phyloP scores from a whole-genome alignment of 2,797 vertebrate genomes.

The Sebastes vulpes region DNA sequence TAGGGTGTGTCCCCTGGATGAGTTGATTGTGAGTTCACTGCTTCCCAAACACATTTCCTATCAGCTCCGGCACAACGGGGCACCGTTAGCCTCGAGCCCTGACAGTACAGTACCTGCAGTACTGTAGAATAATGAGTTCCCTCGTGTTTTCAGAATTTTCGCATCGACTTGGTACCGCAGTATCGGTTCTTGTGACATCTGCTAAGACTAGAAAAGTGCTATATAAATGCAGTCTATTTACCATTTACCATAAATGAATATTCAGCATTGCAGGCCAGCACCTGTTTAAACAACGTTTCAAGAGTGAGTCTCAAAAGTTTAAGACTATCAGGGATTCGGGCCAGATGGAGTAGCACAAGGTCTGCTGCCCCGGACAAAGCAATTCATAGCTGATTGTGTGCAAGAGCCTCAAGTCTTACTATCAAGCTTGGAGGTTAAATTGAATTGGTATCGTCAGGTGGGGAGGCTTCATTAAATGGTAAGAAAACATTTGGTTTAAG shows the following conservation, averaged over 20 bases:
- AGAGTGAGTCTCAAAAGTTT: not conserved
- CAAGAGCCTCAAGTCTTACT: not conserved
- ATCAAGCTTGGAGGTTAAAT: not conserved
- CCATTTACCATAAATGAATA: not conserved
- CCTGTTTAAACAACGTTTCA: not conserved
- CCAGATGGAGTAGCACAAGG: not conserved
- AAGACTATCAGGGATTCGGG: not conserved
- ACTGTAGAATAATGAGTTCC: not conserved
- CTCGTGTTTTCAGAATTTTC: not conserved
- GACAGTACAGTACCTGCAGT: not conserved
- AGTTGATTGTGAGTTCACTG: too few relatives aligned
- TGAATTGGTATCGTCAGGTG: not conserved
- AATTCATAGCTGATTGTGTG: not conserved
- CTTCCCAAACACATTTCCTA: not conserved
- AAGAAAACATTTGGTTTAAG: not conserved
- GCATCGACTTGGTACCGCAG: not conserved
- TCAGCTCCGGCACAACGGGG: too few relatives aligned
- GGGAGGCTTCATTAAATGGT: not conserved
- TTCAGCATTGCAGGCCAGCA: not conserved
- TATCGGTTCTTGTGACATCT: not conserved
- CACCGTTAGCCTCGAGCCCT: not conserved
- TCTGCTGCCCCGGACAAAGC: not conserved
- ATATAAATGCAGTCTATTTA: not conserved
- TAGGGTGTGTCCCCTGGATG: not conserved
- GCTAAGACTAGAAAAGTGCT: not conserved